phyloP scores from a whole-genome alignment of 2,888 invertebrate species.

The Serripes groenlandicus region DNA sequence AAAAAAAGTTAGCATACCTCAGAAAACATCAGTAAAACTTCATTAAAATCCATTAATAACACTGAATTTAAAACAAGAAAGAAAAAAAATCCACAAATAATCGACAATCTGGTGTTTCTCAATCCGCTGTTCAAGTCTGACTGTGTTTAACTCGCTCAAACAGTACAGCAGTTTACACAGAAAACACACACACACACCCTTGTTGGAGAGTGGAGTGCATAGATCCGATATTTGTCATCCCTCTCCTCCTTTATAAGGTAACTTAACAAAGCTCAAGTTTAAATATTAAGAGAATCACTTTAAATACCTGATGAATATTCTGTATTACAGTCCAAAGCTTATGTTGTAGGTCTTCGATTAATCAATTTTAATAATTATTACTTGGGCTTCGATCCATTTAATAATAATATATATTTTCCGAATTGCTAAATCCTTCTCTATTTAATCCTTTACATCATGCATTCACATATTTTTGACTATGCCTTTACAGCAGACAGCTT shows the following conservation, averaged over 20 bases:
- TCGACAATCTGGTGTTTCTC: background rate
- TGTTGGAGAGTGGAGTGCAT: background rate
- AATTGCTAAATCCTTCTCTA: too few species aligned
- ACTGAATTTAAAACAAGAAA: background rate
- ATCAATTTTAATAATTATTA: too few species aligned
- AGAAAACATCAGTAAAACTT: slow-evolving; percentile 7
- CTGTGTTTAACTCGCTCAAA: slow-evolving; percentile 2
- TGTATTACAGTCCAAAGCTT: too few species aligned
- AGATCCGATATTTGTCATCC: slow-evolving; percentile 23
- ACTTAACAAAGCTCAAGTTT: background rate
- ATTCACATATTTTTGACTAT: too few species aligned
- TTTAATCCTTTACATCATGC: too few species aligned
- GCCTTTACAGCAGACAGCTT: too few species aligned
- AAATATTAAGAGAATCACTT: too few species aligned
- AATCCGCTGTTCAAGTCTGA: background rate
- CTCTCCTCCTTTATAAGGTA: background rate
- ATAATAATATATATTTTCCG: too few species aligned
- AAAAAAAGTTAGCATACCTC: background rate
- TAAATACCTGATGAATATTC: too few species aligned
- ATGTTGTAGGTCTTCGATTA: too few species aligned
- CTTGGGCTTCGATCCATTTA: too few species aligned
- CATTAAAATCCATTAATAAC: slow-evolving; percentile 20
- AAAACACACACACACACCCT: slow-evolving; percentile 5
- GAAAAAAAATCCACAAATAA: background rate
- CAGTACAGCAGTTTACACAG: slow-evolving; percentile 11